Evolutionary conservation across 2,888 invertebrate genomes (phyloP), one percentile per base, ranked within the genome.

Genomic region (Cetonia aurata): DNA sequence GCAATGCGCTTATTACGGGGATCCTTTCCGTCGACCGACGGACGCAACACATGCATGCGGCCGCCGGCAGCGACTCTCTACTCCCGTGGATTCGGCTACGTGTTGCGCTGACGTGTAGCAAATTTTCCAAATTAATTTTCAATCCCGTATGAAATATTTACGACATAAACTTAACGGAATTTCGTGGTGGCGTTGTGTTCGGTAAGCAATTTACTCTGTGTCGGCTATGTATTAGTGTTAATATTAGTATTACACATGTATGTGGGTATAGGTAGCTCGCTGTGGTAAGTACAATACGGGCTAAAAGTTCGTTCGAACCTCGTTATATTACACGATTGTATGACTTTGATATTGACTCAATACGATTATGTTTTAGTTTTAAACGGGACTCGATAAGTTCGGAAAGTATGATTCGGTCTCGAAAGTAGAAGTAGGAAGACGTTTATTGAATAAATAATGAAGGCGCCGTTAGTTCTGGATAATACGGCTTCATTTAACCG

Each of bases 121-220:
- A 69, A 60, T 69, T 69, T 62, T 53, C 62, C 60, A 69, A 69
- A 69, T 69, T 62, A 69, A 69, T 69, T 69, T 69, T 69, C 69
- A 69, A 69, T 69, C 62, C n/a, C 62, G 41, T 62, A 52, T 69
- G 60, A 69, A 69, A 69, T 69, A 69, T 69, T 69, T 53, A 69
- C 60, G 44, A 52, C 62, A 37, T 55, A 69, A 69, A 69, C 69
- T 62, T 69, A 55, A 53, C 67, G 52, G 69, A 60, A 69, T 69
- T 60, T 55, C 60, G 69, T 60, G 56, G 62, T 62, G 56, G 46
- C 53, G 60, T 53, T 60, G 60, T 62, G 69, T 69, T 69, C 53
- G 52, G 69, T 69, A 69, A 69, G 69, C 69, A 69, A 69, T 69
- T 69, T 69, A 33, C 53, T 69, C 62, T 44, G 53, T 33, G 60